Evolutionary conservation across 1,140 invertebrate species (phyloP), one percentile per base, ranked within the genome.

Genomic region (Zaprionus ghesquierei): DNA sequence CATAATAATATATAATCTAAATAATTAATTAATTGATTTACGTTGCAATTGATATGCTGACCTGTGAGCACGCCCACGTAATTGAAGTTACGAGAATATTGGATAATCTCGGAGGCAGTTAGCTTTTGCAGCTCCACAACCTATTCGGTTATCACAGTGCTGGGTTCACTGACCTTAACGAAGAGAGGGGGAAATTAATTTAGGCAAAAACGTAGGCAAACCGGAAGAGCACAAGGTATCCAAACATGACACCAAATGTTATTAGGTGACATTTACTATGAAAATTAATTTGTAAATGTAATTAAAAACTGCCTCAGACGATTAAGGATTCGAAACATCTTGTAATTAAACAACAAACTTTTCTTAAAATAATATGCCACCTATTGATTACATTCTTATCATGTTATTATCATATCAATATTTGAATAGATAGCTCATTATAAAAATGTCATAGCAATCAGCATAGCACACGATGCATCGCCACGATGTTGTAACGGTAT

Each of bases 41-140:
- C 5, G 25, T 27, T 22, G 35, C 35, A 68, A 68, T 18, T 5
- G 8, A 46, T 18, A 44, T 44, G 9, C 69, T 93, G 93, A 97
- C 97, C 97, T 93, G 97, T 98, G 29, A 98, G 92, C 22, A 98
- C 93, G 25, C 97, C 97, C 90, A 97, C 94, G 90, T 97, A 98
- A 91, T 96, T 97, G 77, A 97, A 97, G 12, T n/a, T n/a, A n/a
- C n/a, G n/a, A n/a, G 94, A 92, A 92, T 98, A 98, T 92, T 96
- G 96, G 75, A 97, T 93, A 13, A 97, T 94, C 79, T 98, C 96
- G 22, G 94, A 38, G 31, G 95, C 92, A 44, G 82, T 92, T 12
- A 95, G 94, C 70, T 94, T 62, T 50, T 92, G 81, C 8, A 92
- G 23, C 13, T 81, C 80, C 20, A 70, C 31, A 59, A 93, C 63